Base-by-base conservation (phyloP, 2,888 invertebrate species). In the Melanotus villosus region DNA sequence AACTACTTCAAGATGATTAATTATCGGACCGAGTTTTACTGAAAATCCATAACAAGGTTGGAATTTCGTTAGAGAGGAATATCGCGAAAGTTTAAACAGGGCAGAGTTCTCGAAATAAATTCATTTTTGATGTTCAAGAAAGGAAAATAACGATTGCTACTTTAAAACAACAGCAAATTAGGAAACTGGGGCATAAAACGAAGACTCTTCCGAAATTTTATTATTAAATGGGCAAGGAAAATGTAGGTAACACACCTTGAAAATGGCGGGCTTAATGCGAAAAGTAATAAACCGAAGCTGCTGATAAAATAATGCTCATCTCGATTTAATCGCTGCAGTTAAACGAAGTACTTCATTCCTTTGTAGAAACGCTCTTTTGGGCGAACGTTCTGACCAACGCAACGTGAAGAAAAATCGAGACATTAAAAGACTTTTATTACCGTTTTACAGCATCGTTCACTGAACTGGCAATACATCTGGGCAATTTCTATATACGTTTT, bases 371-470 rank as follows among this genome's bases (percentile, higher is more conserved):
- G 30, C 32, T 52, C 32, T 52, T 52, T 52, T 7, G 32, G 52
- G 52, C 16, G 16, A 52, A 19, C 26, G 52, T 16, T 52, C 52
- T 52, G 52, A 52, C 52, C 52, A 52, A 52, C 52, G 52, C 52
- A 52, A 52, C 52, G 52, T 32, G 52, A 16, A 64, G 56, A 64
- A 52, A 64, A 64, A 64, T 64, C 54, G 56, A 52, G 62, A 54
- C 64, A 64, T 64, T 64, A 64, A 62, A 62, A 64, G 64, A 64
- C 54, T 54, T 64, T 64, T 64, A 64, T 64, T 54, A 54, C 64
- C 54, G 54, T 64, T 64, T 64, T 64, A 64, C 64, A 64, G 54
- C 64, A 38, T 64, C 64, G 64, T 64, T 64, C 64, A 56, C 64
- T 43, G 54, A 54, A 64, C 64, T 64, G 43, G 54, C 64, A 41